Base-by-base conservation (phyloP, 2,113 vertebrate genomes). In the Turdus rufiventris region DNA sequence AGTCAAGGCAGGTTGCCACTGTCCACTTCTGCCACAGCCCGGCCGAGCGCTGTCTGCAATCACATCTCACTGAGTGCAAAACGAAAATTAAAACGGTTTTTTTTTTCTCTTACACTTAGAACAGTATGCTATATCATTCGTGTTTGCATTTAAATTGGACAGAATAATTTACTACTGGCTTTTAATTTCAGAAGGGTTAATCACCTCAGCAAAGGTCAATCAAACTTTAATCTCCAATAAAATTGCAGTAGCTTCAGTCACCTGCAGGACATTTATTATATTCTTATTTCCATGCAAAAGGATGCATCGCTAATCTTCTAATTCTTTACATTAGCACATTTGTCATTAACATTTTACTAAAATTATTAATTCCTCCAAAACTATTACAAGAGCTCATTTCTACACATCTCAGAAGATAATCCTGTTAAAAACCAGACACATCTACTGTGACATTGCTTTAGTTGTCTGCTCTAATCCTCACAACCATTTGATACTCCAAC, bases 161-260 rank as follows among this genome's bases (percentile, higher is more conserved):
- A 92, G 97, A 97, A 96, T 98, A 96, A 97, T 98, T 98, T 97
- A 95, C 85, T 85, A 75, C 80, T 84, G 60, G 78, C 84, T 98
- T 98, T 98, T 98, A 98, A 98, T 98, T 98, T 97, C 94, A 90
- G 88, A 97, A 96, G 96, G 98, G 97, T 98, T 98, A 98, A 98
- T 98, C 97, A 97, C 88, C 96, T 97, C 96, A 96, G 96, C 92
- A 97, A 97, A 98, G 97, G 97, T 97, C 98, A 98, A 97, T 97
- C 96, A 97, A 98, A 98, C 97, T 98, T 97, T 97, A 98, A 98
- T 98, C 97, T 97, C 96, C 96, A 98, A 96, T 97, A 98, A 98
- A 98, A 98, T 97, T 97, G 96, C 94, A 93, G 93, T 51, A 96
- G 96, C 95, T 94, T 93, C 96, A 96, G 70, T 98, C 97, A 98